These are phyloP conservation scores for Ptychobarbus kaznakovi DNA, from an alignment of 2,797 vertebrate species.

Conservation along the genomic window DNA sequence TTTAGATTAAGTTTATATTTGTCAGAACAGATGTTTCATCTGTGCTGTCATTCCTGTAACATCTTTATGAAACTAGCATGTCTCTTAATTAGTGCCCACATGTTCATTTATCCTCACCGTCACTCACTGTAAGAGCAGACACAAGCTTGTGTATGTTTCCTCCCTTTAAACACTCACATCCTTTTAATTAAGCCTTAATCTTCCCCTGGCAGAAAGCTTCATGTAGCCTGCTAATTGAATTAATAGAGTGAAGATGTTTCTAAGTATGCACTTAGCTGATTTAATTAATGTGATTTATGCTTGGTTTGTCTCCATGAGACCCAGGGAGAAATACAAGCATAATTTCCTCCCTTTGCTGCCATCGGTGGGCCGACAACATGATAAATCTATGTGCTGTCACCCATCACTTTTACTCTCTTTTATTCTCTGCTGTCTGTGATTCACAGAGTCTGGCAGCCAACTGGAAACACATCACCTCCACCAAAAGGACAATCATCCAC, in stretches of 20 bases:
- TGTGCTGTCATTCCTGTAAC: slow-evolving; percentile 88
- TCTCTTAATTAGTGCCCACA: slow-evolving; percentile 97
- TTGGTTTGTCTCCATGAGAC: slow-evolving; percentile 91
- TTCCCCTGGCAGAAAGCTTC: slow-evolving; percentile 97
- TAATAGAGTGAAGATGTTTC: slow-evolving; percentile 99
- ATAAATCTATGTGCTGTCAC: slow-evolving; percentile 79
- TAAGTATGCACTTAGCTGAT: slow-evolving; percentile 96
- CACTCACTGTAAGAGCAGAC: slow-evolving; percentile 74
- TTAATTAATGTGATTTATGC: slow-evolving; percentile 99
- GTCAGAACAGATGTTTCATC: slow-evolving; percentile 81
- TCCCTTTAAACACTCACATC: slow-evolving; percentile 91
- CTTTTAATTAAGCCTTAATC: slow-evolving; percentile 99
- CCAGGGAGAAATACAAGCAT: slow-evolving; percentile 79
- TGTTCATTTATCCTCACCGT: slow-evolving; percentile 95
- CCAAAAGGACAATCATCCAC: slow-evolving; percentile 98
- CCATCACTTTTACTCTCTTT: slow-evolving; percentile 87
- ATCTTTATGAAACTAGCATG: slow-evolving; percentile 92
- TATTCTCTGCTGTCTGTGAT: slow-evolving; percentile 70
- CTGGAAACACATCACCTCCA: slow-evolving; percentile 98
- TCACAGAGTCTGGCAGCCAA: slow-evolving; percentile 98
- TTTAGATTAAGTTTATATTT: slow-evolving; percentile 67
- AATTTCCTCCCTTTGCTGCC: slow-evolving; percentile 73
- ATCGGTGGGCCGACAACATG: slow-evolving; percentile 81
- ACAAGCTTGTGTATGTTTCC: slow-evolving; percentile 79
- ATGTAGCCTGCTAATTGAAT: slow-evolving; percentile 99